Percentiles rank a stretch among this genome's conserved stretches.
phyloP scores from a whole-genome alignment of 2,888 invertebrate genomes.

The Drosophila kuntzei region DNA sequence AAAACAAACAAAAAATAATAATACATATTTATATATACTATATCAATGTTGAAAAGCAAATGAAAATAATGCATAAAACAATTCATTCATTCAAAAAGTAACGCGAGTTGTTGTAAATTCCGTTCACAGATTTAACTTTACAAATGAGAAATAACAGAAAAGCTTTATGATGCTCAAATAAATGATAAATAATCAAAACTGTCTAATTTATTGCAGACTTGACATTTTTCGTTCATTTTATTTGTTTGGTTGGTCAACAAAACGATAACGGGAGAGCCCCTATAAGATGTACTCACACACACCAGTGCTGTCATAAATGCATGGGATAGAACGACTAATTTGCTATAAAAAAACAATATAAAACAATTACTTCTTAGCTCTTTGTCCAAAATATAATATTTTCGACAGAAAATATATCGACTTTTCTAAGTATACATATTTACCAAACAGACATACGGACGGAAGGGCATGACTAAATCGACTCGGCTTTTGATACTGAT shows the following conservation, averaged over 20 bases:
- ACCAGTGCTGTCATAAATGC: not conserved
- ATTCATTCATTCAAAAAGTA: slow-evolving; percentile 49
- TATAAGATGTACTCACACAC: not conserved
- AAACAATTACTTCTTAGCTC: too few relatives aligned
- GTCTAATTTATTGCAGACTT: slow-evolving; percentile 20
- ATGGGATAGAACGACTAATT: too few relatives aligned
- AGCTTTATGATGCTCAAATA: slow-evolving; percentile 61
- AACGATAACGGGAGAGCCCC: not conserved
- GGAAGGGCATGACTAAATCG: too few relatives aligned
- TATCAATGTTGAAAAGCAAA: slow-evolving; percentile 38
- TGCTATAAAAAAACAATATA: too few relatives aligned
- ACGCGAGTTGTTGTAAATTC: slow-evolving; percentile 81
- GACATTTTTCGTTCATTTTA: not conserved
- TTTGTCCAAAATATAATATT: not conserved
- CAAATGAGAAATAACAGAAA: slow-evolving; percentile 57
- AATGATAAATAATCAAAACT: slow-evolving; percentile 42
- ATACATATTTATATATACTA: slow-evolving; percentile 27
- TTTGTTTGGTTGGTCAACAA: not conserved
- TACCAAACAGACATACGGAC: too few relatives aligned
- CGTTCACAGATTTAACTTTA: slow-evolving; percentile 79
- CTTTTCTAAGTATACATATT: too few relatives aligned
- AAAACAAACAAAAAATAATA: slow-evolving; percentile 10
- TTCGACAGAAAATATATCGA: not conserved
- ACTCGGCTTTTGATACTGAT: too few relatives aligned
- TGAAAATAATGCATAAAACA: slow-evolving; percentile 34